Conservation (phyloP, 2,797 vertebrate species). For the Selene dorsalis region DNA sequence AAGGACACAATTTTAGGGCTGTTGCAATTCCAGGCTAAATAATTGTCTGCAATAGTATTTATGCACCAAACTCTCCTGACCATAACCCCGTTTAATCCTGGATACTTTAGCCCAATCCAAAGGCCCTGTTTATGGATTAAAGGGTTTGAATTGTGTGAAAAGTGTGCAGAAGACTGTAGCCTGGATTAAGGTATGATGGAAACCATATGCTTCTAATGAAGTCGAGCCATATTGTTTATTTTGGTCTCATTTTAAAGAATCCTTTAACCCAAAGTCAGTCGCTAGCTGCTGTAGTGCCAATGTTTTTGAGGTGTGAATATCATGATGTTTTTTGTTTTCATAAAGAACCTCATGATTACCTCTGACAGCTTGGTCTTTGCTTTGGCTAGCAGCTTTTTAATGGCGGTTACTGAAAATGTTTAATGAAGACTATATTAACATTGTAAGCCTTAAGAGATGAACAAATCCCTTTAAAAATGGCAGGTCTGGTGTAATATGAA, state of each 20-base stretch:
- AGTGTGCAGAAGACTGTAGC: conserved; percentile 38
- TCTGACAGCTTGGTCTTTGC: conserved; percentile 54
- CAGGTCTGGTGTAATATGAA: conserved; percentile 26
- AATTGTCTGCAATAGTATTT: conserved; percentile 25
- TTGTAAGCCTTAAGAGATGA: conserved; percentile 21
- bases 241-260: conserved; percentile 57
- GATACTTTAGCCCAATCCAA: conserved; percentile 17
- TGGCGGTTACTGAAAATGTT: conserved; percentile 37
- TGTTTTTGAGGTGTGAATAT: conserved; percentile 39
- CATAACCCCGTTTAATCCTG: conserved; percentile 23
- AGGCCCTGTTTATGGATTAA: conserved; percentile 46
- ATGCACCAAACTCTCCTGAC: conserved; percentile 17
- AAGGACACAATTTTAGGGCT: conserved; percentile 6
- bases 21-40: conserved; percentile 2
- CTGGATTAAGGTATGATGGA: conserved; percentile 47
- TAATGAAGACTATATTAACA: conserved; percentile 32
- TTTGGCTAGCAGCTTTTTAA: conserved; percentile 51
- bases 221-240: conserved; percentile 44
- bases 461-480: conserved; percentile 23
- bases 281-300: conserved; percentile 21
- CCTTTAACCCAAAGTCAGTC: conserved; percentile 37
- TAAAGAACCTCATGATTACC: conserved; percentile 39
- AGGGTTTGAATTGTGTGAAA: conserved; percentile 40
- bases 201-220: conserved; percentile 52
- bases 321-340: conserved; percentile 50